These are phyloP conservation scores for Luperina testacea DNA, from an alignment of 2,888 invertebrate species.

Conservation along the genomic window DNA sequence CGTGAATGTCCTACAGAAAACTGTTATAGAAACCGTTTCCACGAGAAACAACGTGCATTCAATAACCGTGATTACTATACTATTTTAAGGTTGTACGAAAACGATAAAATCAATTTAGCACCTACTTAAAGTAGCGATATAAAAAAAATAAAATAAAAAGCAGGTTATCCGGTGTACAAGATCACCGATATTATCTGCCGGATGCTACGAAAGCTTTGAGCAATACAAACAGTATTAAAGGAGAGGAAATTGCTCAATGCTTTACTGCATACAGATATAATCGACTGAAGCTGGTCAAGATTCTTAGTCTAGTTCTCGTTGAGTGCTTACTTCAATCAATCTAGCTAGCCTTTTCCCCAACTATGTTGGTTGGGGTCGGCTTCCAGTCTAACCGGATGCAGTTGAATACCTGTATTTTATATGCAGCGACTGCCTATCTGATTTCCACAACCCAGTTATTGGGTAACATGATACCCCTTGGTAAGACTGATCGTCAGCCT, in stretches of 20 bases:
- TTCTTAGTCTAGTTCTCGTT: conserved; percentile 5
- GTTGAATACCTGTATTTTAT: not conserved
- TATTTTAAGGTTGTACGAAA: conserved; percentile 14
- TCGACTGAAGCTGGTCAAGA: conserved; percentile 14
- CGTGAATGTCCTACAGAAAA: no score
- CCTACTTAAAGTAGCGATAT: conserved; percentile 12
- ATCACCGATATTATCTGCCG: conserved; percentile 40
- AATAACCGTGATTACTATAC: conserved; percentile 15
- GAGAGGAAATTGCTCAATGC: conserved; percentile 53
- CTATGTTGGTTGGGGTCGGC: not conserved
- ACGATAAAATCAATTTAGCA: conserved; percentile 31
- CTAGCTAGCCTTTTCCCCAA: not conserved
- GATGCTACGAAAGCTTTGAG: conserved; percentile 50
- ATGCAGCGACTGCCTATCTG: not conserved
- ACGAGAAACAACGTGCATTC: not conserved
- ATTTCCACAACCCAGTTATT: not conserved
- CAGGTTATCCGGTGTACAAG: conserved; percentile 27
- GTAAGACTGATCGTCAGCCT: not conserved
- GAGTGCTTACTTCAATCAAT: conserved; percentile 15
- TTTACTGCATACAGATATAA: conserved; percentile 6
- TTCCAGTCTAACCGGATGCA: not conserved
- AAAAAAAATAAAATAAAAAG: conserved; percentile 12
- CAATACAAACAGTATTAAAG: conserved; percentile 27
- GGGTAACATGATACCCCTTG: not conserved
- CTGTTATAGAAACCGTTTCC: not conserved